These are phyloP conservation scores for Aspiorhynchus laticeps DNA, from an alignment of 2,113 vertebrate genomes.

Conservation along the genomic window DNA sequence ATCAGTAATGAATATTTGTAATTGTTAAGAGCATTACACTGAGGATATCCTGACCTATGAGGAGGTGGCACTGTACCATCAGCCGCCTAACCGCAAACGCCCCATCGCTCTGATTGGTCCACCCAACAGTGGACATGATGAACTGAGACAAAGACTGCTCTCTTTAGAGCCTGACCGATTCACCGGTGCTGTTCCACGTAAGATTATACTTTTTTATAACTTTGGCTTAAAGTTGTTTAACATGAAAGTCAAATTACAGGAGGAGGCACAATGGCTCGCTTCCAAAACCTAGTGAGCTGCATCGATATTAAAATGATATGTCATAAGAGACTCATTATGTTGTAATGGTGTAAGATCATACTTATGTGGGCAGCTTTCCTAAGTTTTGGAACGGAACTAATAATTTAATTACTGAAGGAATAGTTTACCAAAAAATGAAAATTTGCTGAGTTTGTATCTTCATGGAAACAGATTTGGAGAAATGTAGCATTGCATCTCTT, in stretches of 20 bases:
- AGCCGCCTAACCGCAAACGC: constrained; percentile 89
- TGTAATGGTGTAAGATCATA: background rate
- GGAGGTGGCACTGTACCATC: constrained; percentile 97
- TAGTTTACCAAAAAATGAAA: too few relatives aligned
- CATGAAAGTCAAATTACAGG: background rate
- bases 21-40: constrained; percentile 80
- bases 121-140: constrained; percentile 89
- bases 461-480: background rate
- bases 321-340: background rate
- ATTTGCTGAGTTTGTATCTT: background rate
- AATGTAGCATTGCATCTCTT: background rate
- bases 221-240: background rate
- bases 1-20: background rate
- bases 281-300: background rate
- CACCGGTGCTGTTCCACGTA: constrained; percentile 89
- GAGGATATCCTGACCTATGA: constrained; percentile 95
- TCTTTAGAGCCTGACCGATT: constrained; percentile 86
- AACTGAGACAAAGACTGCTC: constrained; percentile 88
- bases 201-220: constrained; percentile 58
- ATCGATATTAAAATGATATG: background rate
- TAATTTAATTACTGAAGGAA: background rate
- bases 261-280: background rate
- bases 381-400: background rate
- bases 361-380: background rate
- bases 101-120: constrained; percentile 91